These are phyloP conservation scores for Polydrusus tereticollis DNA, from an alignment of 2,888 invertebrate genomes.

Conservation along the genomic window DNA sequence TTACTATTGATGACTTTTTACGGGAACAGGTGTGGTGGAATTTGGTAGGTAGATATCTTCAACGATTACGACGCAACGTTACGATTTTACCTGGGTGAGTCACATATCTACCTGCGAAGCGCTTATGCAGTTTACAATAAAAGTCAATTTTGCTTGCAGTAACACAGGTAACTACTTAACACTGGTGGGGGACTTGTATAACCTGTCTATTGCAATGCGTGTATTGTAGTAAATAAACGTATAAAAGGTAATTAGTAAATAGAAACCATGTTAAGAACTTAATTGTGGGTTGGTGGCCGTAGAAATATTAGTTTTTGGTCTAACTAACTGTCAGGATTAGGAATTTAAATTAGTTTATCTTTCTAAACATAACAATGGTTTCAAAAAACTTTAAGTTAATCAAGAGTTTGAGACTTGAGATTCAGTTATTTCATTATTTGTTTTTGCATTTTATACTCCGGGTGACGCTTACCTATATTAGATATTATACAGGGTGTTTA, in stretches of 20 bases:
- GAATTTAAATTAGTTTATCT: no score
- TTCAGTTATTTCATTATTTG: no score
- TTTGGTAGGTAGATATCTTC: conserved; percentile 40
- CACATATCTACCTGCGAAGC: conserved; percentile 24
- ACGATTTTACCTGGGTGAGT: conserved; percentile 47
- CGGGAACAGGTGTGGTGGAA: conserved; percentile 50
- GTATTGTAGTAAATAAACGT: conserved; percentile 9
- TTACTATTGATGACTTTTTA: conserved; percentile 32
- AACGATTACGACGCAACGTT: conserved; percentile 37
- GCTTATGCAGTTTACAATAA: conserved; percentile 33
- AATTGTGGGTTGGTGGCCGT: not conserved
- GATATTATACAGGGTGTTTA: no score
- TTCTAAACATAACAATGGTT: no score
- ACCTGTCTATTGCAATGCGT: conserved; percentile 37
- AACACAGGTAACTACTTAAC: conserved; percentile 25
- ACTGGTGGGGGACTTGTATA: conserved; percentile 32
- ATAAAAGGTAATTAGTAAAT: not conserved
- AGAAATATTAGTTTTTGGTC: not conserved
- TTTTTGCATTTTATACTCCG: no score
- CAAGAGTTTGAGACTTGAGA: no score
- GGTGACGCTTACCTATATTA: no score
- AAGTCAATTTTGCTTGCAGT: conserved; percentile 27
- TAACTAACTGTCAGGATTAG: no score
- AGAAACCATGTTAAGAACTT: not conserved
- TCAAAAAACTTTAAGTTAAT: no score